Conservation (phyloP, 2,797 vertebrate genomes). For the Margarornis squamiger region DNA sequence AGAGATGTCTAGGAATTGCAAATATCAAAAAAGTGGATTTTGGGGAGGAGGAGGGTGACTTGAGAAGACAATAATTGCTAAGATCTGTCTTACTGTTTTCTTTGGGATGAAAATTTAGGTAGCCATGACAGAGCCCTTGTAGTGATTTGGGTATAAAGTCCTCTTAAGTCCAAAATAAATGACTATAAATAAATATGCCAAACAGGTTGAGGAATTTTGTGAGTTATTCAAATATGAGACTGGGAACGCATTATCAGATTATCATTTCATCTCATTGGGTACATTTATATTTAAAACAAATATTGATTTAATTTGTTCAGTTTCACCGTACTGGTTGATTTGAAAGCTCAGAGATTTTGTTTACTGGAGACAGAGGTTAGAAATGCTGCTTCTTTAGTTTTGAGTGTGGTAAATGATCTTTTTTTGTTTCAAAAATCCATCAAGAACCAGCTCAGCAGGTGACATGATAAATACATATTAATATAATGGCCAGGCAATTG, state of each 20-base stretch:
- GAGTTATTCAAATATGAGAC: neutral
- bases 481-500: neutral
- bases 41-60: neutral
- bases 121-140: neutral
- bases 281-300: neutral
- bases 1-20: neutral
- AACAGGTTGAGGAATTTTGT: neutral
- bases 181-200: neutral
- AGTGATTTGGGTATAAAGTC: neutral
- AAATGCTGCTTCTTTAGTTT: neutral
- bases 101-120: neutral
- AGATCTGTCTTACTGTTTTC: neutral
- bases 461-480: neutral
- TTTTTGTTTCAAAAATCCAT: neutral
- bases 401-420: neutral
- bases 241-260: neutral
- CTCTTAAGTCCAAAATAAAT: neutral
- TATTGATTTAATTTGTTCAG: neutral
- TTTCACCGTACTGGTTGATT: neutral
- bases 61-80: neutral
- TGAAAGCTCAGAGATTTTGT: neutral
- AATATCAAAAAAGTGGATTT: neutral
- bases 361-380: neutral
- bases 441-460: neutral
- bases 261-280: neutral